These are phyloP conservation scores for Macroteleia sp. DNA, from an alignment of 2,888 invertebrate genomes.

Conservation along the genomic window DNA sequence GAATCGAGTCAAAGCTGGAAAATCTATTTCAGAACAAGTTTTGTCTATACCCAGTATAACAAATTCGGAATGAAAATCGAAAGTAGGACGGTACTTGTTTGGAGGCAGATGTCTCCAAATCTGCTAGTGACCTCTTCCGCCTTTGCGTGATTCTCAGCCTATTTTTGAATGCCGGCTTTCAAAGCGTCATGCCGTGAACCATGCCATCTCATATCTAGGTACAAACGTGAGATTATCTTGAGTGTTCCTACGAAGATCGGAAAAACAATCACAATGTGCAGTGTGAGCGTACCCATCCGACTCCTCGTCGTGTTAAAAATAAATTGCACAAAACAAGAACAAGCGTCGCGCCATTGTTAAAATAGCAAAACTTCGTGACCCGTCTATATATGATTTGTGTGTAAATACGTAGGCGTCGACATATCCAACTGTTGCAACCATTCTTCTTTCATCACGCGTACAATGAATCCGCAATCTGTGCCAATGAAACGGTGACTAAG, in stretches of 20 bases:
- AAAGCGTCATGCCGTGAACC: too few relatives aligned
- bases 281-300: too few relatives aligned
- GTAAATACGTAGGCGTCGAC: constrained; percentile 49
- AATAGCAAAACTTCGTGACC: constrained; percentile 27
- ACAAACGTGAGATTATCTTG: too few relatives aligned
- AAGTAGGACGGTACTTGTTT: constrained; percentile 14
- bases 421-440: constrained; percentile 53
- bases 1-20: background rate
- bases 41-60: background rate
- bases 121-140: constrained; percentile 5
- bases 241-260: background rate
- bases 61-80: background rate
- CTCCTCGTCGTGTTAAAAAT: constrained; percentile 16
- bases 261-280: background rate
- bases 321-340: constrained; percentile 16
- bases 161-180: constrained; percentile 3
- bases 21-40: background rate
- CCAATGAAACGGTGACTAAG: constrained; percentile 40
- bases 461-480: constrained; percentile 58
- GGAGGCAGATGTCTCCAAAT: constrained; percentile 13
- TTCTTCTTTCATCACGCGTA: constrained; percentile 53
- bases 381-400: constrained; percentile 48
- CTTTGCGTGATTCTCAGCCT: constrained; percentile 14
- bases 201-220: too few relatives aligned
- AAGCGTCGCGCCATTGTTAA: constrained; percentile 22